These are phyloP conservation scores for Danionella cerebrum DNA, from an alignment of 2,113 vertebrate genomes.

Conservation along the genomic window DNA sequence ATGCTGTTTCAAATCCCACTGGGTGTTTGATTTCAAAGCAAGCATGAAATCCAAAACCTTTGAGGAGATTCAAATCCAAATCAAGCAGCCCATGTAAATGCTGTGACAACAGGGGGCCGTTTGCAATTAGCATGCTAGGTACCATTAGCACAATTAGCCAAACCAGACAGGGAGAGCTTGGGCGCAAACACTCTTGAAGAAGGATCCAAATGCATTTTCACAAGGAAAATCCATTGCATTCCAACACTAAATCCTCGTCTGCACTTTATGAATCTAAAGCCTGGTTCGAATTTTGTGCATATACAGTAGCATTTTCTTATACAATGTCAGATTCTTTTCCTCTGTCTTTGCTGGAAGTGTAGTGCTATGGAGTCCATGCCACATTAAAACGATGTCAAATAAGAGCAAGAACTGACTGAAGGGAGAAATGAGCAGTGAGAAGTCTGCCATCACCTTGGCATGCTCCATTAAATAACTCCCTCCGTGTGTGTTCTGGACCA, in stretches of 20 bases:
- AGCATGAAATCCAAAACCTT: slow-evolving; percentile 75
- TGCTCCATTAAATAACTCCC: slow-evolving; percentile 30
- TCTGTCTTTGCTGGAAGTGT: too few relatives aligned
- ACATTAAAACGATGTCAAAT: slow-evolving; percentile 27
- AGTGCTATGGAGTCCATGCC: slow-evolving; percentile 11
- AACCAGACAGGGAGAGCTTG: slow-evolving; percentile 62
- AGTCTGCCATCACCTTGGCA: slow-evolving; percentile 30
- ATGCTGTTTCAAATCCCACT: slow-evolving; percentile 57
- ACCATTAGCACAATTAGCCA: slow-evolving; percentile 71
- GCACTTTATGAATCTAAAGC: too few relatives aligned
- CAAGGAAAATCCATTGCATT: too few relatives aligned
- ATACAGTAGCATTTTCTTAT: too few relatives aligned
- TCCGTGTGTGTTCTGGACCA: slow-evolving; percentile 26
- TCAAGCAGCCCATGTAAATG: slow-evolving; percentile 75
- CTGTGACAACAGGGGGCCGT: slow-evolving; percentile 65
- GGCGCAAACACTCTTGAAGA: slow-evolving; percentile 51
- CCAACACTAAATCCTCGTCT: too few relatives aligned
- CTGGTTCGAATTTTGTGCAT: too few relatives aligned
- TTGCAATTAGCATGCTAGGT: slow-evolving; percentile 70
- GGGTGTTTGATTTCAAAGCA: slow-evolving; percentile 72
- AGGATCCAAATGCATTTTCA: slow-evolving; percentile 56
- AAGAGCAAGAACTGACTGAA: slow-evolving; percentile 9
- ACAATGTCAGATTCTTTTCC: too few relatives aligned
- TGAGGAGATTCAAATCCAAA: slow-evolving; percentile 72
- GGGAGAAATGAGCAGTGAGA: slow-evolving; percentile 20